Evolutionary conservation across 2,113 vertebrate species (phyloP), one percentile per base, ranked within the genome.

Genomic region (Podilymbus podiceps): DNA sequence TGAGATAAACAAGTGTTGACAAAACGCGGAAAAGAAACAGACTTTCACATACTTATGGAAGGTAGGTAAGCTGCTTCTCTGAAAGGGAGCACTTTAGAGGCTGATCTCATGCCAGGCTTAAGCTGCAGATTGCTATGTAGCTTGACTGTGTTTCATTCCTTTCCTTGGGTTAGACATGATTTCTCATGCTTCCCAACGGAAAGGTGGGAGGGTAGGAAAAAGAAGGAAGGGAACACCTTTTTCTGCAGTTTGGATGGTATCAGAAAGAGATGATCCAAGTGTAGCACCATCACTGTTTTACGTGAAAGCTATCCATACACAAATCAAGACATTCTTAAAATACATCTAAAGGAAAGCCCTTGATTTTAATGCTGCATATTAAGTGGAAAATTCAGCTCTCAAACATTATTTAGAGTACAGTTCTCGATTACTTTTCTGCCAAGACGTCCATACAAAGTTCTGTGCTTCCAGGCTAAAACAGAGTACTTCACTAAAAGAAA

Each of bases 21-120:
- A 96, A 93, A 94, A 93, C 0, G 0, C 68, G 85, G 95, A 96
- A 89, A 77, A 91, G 86, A 93, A 92, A 79, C 94, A 96, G 94
- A 85, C 85, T 89, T 93, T 66, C 85, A 81, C 85, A 74, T 91
- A 91, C 84, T 90, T 90, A 24, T 62, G 47, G 94, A 91, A 94
- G 93, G 90, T 93, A 93, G 91, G 77, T 95, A 97, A 96, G 77
- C 94, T 95, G 59, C 93, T 93, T 89, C 96, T 78, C 91, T 92
- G 87, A 93, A 88, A 94, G 50, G 46, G 30, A 92, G 38, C 62
- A 53, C 60, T 86, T 91, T 33, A 84, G 53, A 80, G 38, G 81
- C 77, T 96, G 92, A 89, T 87, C 81, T 79, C 88, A 69, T 85
- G 85, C 79, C 72, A 92, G 88, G 69, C n/a, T 86, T 86, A 89